Conservation (phyloP, 2,797 vertebrate species). For the Bufotes viridis region DNA sequence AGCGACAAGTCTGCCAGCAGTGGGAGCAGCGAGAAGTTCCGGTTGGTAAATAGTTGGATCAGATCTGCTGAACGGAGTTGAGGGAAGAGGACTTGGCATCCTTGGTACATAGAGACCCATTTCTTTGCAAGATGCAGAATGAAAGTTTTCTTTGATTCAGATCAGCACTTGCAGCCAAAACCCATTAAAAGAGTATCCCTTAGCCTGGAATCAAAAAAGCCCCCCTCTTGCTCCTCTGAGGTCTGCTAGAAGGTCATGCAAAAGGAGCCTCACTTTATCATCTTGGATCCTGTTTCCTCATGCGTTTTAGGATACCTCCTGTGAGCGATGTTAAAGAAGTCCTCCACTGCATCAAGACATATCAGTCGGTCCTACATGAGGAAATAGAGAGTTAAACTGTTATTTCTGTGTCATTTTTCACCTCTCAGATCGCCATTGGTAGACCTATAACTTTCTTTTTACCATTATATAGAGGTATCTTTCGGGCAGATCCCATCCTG, state of each 20-base stretch:
- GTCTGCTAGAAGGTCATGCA: background rate
- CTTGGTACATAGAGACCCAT: background rate
- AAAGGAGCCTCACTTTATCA: slow-evolving; percentile 35
- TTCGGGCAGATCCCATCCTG: slow-evolving; percentile 78
- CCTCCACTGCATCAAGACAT: slow-evolving; percentile 87
- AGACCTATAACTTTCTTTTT: slow-evolving; percentile 60
- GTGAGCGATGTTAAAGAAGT: slow-evolving; percentile 84
- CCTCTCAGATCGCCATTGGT: background rate
- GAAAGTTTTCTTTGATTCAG: background rate
- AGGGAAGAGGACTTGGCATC: background rate
- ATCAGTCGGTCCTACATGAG: slow-evolving; percentile 83
- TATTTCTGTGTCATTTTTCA: background rate
- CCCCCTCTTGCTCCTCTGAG: background rate
- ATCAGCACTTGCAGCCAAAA: slow-evolving; percentile 16
- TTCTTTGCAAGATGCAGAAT: background rate
- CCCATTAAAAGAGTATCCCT: background rate
- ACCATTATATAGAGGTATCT: slow-evolving; percentile 91
- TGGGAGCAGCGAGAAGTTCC: background rate
- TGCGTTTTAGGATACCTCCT: slow-evolving; percentile 78
- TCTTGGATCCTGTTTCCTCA: background rate
- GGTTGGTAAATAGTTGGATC: background rate
- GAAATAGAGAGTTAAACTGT: background rate
- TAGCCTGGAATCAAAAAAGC: background rate
- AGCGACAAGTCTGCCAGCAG: slow-evolving; percentile 14
- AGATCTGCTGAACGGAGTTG: background rate